These are phyloP conservation scores for Zonotrichia leucophrys DNA, from an alignment of 2,113 vertebrate genomes.

Conservation along the genomic window DNA sequence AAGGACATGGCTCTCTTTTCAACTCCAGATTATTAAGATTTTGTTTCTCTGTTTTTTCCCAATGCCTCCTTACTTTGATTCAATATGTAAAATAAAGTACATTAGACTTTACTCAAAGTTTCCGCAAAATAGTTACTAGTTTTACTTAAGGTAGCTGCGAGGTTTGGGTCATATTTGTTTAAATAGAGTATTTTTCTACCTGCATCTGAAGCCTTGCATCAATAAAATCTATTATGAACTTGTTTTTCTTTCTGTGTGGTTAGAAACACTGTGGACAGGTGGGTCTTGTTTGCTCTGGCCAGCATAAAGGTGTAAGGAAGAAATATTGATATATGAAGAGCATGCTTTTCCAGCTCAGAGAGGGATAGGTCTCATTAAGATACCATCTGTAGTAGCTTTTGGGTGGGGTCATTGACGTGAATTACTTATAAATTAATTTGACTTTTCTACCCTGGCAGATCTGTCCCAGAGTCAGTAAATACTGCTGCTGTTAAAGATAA, in stretches of 20 bases:
- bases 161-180: not conserved
- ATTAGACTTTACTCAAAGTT: not conserved
- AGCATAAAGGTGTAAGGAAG: not conserved
- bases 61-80: not conserved
- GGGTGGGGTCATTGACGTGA: not conserved
- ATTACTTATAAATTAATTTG: not conserved
- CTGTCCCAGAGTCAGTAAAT: not conserved
- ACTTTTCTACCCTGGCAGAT: not conserved
- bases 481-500: not conserved
- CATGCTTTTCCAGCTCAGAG: constrained; percentile 8
- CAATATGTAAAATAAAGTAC: not conserved
- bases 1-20: not conserved
- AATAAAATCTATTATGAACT: not conserved
- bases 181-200: not conserved
- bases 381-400: constrained; percentile 5
- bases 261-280: constrained; percentile 15
- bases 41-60: not conserved
- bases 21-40: not conserved
- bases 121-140: not conserved
- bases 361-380: not conserved
- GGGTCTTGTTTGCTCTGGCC: constrained; percentile 55
- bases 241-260: constrained; percentile 5
- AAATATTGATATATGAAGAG: not conserved
- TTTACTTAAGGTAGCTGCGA: not conserved
- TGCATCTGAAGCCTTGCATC: not conserved